Percentiles rank a stretch among this genome's conserved stretches.
Evolutionary conservation across 2,113 vertebrate species (phyloP).

Genomic region (Mohoua ochrocephala): DNA sequence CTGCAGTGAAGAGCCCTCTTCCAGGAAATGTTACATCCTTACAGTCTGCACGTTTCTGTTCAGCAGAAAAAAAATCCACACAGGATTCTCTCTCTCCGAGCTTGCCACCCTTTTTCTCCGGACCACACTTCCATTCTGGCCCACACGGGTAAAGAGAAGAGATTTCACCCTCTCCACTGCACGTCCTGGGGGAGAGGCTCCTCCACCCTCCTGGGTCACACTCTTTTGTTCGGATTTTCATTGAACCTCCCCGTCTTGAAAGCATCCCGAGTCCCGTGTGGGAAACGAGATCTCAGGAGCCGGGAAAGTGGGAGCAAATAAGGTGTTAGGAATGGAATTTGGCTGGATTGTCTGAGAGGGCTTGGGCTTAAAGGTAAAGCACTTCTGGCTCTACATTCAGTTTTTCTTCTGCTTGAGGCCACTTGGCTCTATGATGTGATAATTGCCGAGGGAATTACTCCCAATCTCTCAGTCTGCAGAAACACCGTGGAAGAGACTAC

Average conservation of each 20-base stretch:
- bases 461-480: conserved; percentile 18
- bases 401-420: conserved; percentile 31
- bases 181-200: background rate
- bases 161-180: background rate
- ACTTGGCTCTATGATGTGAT: background rate
- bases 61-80: background rate
- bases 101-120: background rate
- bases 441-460: background rate
- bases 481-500: background rate
- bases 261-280: rapidly evolving
- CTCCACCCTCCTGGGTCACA: background rate
- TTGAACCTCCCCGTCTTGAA: background rate
- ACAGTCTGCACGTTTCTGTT: rapidly evolving
- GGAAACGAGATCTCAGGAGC: background rate
- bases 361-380: background rate
- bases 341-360: background rate
- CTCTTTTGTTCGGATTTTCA: background rate
- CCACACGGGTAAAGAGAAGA: rapidly evolving
- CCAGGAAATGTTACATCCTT: background rate
- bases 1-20: background rate
- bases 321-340: background rate
- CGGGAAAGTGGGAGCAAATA: background rate
- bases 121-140: background rate
- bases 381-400: background rate
- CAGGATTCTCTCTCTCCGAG: background rate